Percentiles rank a stretch among this genome's conserved stretches.
Evolutionary conservation across 2,797 vertebrate species (phyloP).

Genomic region (Melopsittacus undulatus): DNA sequence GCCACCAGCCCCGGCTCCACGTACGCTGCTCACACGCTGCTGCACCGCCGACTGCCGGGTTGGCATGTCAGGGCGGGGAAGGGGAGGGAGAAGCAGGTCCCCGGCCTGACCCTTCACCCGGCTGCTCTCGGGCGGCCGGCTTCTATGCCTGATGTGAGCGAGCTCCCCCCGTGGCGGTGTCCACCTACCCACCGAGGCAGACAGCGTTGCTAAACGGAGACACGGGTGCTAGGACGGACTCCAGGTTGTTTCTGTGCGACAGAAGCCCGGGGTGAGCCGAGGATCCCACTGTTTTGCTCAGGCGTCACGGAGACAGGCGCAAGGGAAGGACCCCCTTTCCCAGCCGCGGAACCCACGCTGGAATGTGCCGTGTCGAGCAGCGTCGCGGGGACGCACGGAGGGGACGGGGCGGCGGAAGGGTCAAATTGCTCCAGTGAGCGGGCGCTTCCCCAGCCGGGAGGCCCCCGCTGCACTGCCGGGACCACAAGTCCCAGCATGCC

Average conservation of each 20-base stretch:
- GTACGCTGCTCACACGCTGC: constrained; percentile 36
- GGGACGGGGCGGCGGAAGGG: not conserved
- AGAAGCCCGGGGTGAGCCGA: accelerated
- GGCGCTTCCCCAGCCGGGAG: accelerated
- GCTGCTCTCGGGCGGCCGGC: accelerated
- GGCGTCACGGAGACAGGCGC: accelerated
- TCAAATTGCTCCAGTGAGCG: not conserved
- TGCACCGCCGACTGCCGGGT: constrained; percentile 60
- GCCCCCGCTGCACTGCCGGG: accelerated
- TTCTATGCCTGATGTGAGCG: not conserved
- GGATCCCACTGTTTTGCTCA: not conserved
- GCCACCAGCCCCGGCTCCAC: not conserved
- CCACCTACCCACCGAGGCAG: accelerated
- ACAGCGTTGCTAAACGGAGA: accelerated
- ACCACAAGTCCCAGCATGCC: constrained; percentile 17
- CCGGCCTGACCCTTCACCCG: not conserved
- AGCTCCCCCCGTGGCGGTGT: accelerated
- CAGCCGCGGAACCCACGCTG: not conserved
- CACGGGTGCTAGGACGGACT: accelerated
- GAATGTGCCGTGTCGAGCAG: not conserved
- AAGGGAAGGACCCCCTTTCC: accelerated
- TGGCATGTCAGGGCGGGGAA: constrained; percentile 61
- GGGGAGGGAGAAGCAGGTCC: not conserved
- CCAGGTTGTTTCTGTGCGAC: accelerated
- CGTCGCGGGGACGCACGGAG: not conserved